Base-by-base conservation (phyloP, 2,797 vertebrate genomes). In the Lateolabrax maculatus region DNA sequence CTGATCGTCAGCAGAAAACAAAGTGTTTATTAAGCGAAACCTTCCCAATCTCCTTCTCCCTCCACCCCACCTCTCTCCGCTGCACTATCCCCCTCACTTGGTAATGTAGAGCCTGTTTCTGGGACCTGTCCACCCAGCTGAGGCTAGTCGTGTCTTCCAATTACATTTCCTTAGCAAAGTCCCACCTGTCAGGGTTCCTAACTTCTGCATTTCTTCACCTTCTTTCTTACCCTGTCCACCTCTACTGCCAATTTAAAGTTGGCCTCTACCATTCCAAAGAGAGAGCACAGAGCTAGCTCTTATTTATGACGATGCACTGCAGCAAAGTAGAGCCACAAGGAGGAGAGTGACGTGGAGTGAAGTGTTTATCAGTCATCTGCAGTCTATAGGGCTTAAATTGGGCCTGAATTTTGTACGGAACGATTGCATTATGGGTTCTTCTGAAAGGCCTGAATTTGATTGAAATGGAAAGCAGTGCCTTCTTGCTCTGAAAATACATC, bases 21-120 rank as follows among this genome's bases (percentile, higher is more conserved):
- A 95, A 95, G 94, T 95, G 94, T 94, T 94, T 94, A 93, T 95
- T 92, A 93, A 93, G 92, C 90, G 85, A 94, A 94, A 93, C 88
- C 90, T 90, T 94, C 90, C 87, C 77, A 82, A 87, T 91, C 86
- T 86, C 79, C 58, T 55, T 63, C 80, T 43, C 2, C 58, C 51
- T 49, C 57, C 49, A 36, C 70, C 57, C 51, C 31, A 25, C 44
- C 36, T 25, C 58, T 61, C 34, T 56, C 37, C 12, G 3, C 64
- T 77, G 52, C 49, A 46, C 81, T 66, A 25, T 36, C 71, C 52
- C 63, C 36, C 61, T 71, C 62, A 57, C 79, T 79, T 65, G 41
- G 46, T 85, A 90, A 84, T 86, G 70, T 70, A 83, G 53, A 84
- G 71, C 46, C 74, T 82, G 84, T 83, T 86, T 71, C 70, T 87